These are phyloP conservation scores for Scaptomyza hsui DNA, from an alignment of 1,140 invertebrate species.

Conservation along the genomic window DNA sequence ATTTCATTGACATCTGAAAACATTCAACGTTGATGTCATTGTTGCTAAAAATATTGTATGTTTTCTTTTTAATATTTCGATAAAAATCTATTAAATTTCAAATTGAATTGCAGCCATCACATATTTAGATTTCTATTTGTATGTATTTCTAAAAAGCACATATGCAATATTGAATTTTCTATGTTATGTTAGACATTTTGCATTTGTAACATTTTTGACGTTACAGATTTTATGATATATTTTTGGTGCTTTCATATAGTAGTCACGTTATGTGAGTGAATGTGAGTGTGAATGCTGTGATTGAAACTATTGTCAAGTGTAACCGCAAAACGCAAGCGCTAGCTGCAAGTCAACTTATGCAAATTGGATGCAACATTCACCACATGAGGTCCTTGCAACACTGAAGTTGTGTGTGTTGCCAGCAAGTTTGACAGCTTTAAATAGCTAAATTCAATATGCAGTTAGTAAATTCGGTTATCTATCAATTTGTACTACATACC, in stretches of 20 bases:
- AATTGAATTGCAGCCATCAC: too few species aligned
- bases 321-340: neutral
- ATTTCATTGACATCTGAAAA: too few species aligned
- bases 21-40: too few species aligned
- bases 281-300: neutral
- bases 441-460: neutral
- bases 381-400: constrained; percentile 10
- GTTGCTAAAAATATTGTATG: too few species aligned
- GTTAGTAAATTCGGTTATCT: neutral
- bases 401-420: neutral
- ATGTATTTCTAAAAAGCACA: too few species aligned
- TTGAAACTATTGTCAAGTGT: constrained; percentile 4
- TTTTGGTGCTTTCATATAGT: neutral
- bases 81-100: too few species aligned
- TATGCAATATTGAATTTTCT: too few species aligned
- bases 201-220: too few species aligned
- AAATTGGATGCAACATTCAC: constrained; percentile 22
- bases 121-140: too few species aligned
- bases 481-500: neutral
- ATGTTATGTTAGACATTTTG: too few species aligned
- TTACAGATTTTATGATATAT: neutral
- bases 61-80: too few species aligned
- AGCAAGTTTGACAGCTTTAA: neutral
- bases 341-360: constrained; percentile 1
- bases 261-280: neutral